Conservation (phyloP, 2,888 invertebrate genomes). For the Limenitis camilla region DNA sequence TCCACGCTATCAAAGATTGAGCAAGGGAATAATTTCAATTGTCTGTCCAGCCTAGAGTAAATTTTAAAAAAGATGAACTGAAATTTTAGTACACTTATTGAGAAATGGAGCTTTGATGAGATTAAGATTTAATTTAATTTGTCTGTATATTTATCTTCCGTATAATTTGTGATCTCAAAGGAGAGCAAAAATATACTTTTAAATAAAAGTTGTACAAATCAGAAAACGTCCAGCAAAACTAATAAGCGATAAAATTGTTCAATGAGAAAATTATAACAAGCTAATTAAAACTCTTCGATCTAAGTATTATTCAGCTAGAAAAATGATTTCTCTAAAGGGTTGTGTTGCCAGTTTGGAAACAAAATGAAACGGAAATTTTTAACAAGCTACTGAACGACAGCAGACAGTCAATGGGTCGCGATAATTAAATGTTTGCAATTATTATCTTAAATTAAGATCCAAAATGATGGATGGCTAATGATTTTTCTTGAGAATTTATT, state of each 20-base stretch:
- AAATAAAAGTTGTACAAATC: neutral
- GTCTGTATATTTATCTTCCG: neutral
- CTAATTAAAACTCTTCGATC: conserved; percentile 49
- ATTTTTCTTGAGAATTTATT: neutral
- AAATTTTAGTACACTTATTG: too few relatives aligned
- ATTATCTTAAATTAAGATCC: conserved; percentile 25
- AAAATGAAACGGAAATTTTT: conserved; percentile 72
- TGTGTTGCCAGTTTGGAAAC: conserved; percentile 43
- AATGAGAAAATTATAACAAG: conserved; percentile 60
- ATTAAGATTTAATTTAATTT: too few relatives aligned
- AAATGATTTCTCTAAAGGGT: conserved; percentile 49
- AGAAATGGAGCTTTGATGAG: too few relatives aligned
- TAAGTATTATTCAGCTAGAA: conserved; percentile 38
- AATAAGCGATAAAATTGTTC: conserved; percentile 35
- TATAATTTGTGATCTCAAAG: neutral
- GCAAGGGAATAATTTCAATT: too few relatives aligned
- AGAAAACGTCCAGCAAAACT: conserved; percentile 4
- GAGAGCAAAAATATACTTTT: neutral
- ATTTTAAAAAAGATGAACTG: too few relatives aligned
- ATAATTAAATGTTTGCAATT: conserved; percentile 51
- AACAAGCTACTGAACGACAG: conserved; percentile 49
- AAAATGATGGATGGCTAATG: neutral
- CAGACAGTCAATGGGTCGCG: conserved; percentile 44
- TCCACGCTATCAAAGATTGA: too few relatives aligned
- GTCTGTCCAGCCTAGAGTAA: too few relatives aligned